Conservation (phyloP, 2,797 vertebrate genomes). For the Falco biarmicus region DNA sequence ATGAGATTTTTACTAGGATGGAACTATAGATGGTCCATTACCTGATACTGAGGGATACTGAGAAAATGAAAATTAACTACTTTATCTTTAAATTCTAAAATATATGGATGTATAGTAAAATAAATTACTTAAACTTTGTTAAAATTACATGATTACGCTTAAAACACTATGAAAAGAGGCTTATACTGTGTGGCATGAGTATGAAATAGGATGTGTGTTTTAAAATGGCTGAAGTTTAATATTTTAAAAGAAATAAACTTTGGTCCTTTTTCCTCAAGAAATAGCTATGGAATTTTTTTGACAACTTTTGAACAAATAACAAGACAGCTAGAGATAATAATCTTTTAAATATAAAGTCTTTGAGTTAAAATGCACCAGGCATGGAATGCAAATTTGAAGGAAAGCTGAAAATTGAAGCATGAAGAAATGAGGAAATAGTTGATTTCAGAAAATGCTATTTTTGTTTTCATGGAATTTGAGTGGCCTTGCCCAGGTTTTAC, state of each 20-base stretch:
- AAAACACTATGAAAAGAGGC: background rate
- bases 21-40: background rate
- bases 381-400: background rate
- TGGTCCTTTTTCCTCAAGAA: background rate
- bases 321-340: background rate
- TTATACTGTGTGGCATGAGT: background rate
- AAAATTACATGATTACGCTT: background rate
- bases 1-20: background rate
- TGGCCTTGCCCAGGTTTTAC: background rate
- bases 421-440: background rate
- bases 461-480: conserved; percentile 3
- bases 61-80: background rate
- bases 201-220: background rate
- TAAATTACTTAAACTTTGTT: background rate
- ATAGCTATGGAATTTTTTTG: background rate
- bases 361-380: background rate
- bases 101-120: background rate
- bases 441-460: conserved; percentile 5
- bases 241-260: background rate
- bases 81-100: background rate
- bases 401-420: conserved; percentile 15
- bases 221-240: background rate
- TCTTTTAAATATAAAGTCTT: background rate
- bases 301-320: conserved; percentile 8
- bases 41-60: background rate